Evolutionary conservation across 2,888 invertebrate species (phyloP), one percentile per base, ranked within the genome.

Genomic region (Ectemnius continuus): DNA sequence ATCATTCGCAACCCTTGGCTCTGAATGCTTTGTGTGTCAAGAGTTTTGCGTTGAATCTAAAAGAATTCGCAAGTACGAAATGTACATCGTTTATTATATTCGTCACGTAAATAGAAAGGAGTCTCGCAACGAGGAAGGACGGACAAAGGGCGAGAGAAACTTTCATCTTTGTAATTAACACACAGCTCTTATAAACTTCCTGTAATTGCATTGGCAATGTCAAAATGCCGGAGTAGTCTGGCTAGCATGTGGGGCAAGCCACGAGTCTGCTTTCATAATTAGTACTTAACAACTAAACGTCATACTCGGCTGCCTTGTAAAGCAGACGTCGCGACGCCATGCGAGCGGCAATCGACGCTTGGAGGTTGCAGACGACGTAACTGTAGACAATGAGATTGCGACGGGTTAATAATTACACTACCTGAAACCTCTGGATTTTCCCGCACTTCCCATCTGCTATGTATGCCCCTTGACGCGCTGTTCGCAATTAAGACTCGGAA

Each of bases 321-420:
- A 68, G 62, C 68, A 60, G 23, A 16, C 52, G 58, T 52, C 61
- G 60, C 56, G 59, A 52, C 63, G 66, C 48, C 68, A 57, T 61
- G 60, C 13, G 65, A 69, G 67, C 26, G 63, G 36, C 36, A 36
- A 59, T 56, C 75, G 57, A 69, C 64, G 77, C 71, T 72, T 71
- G 64, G 65, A 63, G 57, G 67, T 65, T 45, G 73, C 57, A 56
- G 62, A 62, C 58, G 62, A 64, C 18, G 60, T 65, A 76, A 81
- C 73, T 72, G 59, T 52, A 28, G 36, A 36, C 78, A 75, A 80
- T 70, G 75, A 73, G 67, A 63, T 74, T 74, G 70, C 52, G 66
- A 57, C 59, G 46, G 69, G 68, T 79, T 80, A 77, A 80, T 80
- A 78, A 78, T 80, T 78, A 73, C 62, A 36, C 59, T 45, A 67